These are phyloP conservation scores for Chaenocephalus aceratus DNA, from an alignment of 2,113 vertebrate species.

Conservation along the genomic window DNA sequence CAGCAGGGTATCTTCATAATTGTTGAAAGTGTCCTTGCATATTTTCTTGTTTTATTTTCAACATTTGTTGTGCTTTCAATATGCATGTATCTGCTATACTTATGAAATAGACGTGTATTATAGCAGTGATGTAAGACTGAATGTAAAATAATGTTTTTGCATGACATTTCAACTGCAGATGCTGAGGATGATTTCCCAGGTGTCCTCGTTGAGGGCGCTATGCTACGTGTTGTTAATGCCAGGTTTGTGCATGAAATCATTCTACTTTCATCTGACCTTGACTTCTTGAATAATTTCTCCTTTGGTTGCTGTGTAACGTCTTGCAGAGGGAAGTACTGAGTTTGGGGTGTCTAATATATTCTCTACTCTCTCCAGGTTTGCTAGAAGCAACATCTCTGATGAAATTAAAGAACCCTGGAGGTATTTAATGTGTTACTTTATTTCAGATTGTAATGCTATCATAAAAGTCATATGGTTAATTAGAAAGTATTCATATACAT, in stretches of 20 bases:
- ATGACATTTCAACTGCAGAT: conserved; percentile 48
- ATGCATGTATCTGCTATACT: neutral
- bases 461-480: neutral
- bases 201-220: conserved; percentile 27
- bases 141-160: neutral
- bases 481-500: too few relatives aligned
- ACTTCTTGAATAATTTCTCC: neutral
- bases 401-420: conserved; percentile 65
- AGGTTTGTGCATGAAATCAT: conserved; percentile 50
- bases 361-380: conserved; percentile 65
- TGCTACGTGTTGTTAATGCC: conserved; percentile 67
- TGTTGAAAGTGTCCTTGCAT: neutral
- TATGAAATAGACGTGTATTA: neutral
- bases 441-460: neutral
- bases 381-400: conserved; percentile 70
- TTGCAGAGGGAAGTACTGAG: neutral
- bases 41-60: neutral
- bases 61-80: neutral
- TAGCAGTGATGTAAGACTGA: neutral
- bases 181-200: conserved; percentile 55
- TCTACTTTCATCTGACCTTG: neutral
- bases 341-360: neutral
- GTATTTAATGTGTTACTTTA: conserved; percentile 39
- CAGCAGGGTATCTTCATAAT: neutral
- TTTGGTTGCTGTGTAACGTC: neutral